Evolutionary conservation across 2,113 vertebrate species (phyloP).

Genomic region (Balaeniceps rex): DNA sequence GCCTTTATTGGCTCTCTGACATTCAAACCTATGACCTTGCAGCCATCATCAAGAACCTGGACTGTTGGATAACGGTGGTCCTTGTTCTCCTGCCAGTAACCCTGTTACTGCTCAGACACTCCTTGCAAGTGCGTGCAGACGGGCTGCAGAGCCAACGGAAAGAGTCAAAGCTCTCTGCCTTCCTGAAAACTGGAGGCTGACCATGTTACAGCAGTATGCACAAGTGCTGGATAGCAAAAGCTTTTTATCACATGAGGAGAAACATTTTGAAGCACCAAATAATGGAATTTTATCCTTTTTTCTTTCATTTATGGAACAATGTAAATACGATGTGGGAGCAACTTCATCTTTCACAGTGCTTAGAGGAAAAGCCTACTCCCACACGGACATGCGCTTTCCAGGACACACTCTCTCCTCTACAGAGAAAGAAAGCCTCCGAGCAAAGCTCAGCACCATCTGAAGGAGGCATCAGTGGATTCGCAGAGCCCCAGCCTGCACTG

Average conservation of each 20-base stretch:
- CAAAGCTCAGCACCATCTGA: not conserved
- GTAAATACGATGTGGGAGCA: not conserved
- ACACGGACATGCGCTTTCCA: rapidly evolving
- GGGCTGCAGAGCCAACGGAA: not conserved
- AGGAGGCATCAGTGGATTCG: not conserved
- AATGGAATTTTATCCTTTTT: not conserved
- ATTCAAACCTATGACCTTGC: not conserved
- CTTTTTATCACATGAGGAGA: not conserved
- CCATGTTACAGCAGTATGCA: not conserved
- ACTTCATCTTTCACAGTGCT: not conserved
- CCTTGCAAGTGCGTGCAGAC: not conserved
- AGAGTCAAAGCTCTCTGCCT: not conserved
- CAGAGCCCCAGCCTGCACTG: not conserved
- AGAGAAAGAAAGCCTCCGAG: not conserved
- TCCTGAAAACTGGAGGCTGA: not conserved
- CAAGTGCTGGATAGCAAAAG: not conserved
- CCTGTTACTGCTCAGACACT: not conserved
- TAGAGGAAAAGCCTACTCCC: not conserved
- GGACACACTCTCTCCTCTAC: not conserved
- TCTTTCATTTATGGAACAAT: not conserved
- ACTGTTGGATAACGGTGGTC: not conserved
- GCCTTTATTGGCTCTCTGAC: not conserved
- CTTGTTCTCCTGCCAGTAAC: not conserved
- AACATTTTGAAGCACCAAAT: not conserved
- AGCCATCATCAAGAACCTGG: not conserved